Conservation (phyloP, 2,113 vertebrate species). For the Hypanus sabinus region DNA sequence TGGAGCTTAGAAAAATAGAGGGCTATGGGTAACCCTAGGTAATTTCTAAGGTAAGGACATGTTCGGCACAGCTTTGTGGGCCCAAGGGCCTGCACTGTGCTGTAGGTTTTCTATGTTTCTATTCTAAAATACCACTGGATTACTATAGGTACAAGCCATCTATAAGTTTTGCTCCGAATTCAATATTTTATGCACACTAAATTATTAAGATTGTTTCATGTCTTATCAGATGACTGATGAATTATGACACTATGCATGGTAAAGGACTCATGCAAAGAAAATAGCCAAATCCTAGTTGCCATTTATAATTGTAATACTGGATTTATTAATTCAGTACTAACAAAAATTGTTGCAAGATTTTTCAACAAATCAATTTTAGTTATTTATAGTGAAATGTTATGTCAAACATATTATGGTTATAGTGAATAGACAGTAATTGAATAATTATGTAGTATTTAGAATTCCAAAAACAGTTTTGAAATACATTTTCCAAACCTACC, state of each 20-base stretch:
- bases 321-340: slow-evolving; percentile 6
- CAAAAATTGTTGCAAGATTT: not conserved
- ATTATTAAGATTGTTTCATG: not conserved
- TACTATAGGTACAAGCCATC: not conserved
- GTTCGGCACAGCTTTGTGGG: no score
- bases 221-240: not conserved
- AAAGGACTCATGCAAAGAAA: not conserved
- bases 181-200: not conserved
- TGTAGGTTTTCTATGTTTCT: no score
- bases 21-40: no score
- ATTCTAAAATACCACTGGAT: not conserved
- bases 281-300: not conserved
- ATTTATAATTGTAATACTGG: not conserved
- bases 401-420: slow-evolving; percentile 17
- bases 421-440: not conserved
- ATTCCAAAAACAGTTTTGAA: slow-evolving; percentile 15
- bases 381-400: slow-evolving; percentile 11
- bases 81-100: no score
- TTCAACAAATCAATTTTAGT: slow-evolving; percentile 4
- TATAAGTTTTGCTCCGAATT: not conserved
- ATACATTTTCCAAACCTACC: slow-evolving; percentile 29
- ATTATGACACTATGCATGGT: not conserved
- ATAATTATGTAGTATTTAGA: not conserved
- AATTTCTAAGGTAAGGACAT: no score
- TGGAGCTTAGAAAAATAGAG: no score